These are phyloP conservation scores for Eurypyga helias DNA, from an alignment of 2,113 vertebrate genomes.

Conservation along the genomic window DNA sequence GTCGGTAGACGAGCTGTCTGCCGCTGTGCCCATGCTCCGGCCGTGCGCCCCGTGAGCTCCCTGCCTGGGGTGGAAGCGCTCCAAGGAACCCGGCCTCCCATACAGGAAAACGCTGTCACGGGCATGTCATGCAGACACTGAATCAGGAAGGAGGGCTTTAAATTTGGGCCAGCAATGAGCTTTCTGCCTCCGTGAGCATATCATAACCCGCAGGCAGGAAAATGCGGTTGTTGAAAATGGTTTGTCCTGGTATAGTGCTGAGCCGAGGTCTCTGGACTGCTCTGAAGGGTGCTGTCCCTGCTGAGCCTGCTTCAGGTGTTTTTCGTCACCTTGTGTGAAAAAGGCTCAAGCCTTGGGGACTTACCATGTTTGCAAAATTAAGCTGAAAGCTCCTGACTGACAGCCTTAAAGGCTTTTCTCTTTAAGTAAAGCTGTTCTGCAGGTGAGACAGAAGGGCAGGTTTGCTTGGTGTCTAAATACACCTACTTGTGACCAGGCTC, in stretches of 20 bases:
- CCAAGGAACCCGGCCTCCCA: neutral
- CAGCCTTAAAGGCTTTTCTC: neutral
- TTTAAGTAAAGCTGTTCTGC: neutral
- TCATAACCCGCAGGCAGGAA: neutral
- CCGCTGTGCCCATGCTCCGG: neutral
- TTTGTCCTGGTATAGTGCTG: neutral
- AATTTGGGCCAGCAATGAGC: neutral
- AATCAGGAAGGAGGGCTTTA: neutral
- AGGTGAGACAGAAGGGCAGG: neutral
- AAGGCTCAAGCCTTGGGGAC: neutral
- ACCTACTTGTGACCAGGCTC: neutral
- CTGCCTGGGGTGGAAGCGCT: neutral
- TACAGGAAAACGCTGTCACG: rapidly evolving
- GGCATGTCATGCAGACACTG: rapidly evolving
- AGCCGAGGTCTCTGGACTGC: neutral
- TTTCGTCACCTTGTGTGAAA: neutral
- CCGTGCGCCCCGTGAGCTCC: rapidly evolving
- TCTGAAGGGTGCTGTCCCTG: neutral
- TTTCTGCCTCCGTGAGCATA: neutral
- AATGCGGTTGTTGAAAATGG: neutral
- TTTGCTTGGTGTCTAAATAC: neutral
- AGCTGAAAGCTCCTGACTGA: neutral
- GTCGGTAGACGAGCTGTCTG: neutral
- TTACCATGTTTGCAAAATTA: neutral
- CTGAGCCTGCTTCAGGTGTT: neutral